Conservation (phyloP, 2,797 vertebrate species). For the Fistularia commersonii region DNA sequence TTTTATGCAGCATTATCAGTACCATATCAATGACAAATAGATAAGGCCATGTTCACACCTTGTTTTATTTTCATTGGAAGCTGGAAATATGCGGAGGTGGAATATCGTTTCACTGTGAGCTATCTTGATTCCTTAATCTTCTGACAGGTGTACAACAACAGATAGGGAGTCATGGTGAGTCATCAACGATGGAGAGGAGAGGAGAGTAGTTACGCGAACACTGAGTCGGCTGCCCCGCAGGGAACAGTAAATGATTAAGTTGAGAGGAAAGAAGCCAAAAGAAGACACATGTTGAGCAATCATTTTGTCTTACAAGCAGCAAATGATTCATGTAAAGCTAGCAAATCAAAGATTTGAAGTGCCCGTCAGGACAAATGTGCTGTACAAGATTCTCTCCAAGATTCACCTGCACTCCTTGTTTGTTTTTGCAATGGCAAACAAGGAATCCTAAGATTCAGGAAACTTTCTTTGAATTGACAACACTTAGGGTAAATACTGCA, state of each 20-base stretch:
- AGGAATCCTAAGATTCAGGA: no score
- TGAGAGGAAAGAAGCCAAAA: constrained; percentile 48
- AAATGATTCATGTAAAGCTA: constrained; percentile 57
- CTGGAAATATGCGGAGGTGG: constrained; percentile 5
- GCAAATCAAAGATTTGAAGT: constrained; percentile 53
- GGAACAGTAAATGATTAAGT: constrained; percentile 44
- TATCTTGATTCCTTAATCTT: constrained; percentile 12
- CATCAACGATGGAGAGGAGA: constrained; percentile 25
- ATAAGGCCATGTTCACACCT: constrained; percentile 42
- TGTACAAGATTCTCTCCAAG: no score
- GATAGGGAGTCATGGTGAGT: constrained; percentile 35
- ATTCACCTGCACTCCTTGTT: no score
- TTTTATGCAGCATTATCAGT: constrained; percentile 34
- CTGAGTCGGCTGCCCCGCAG: constrained; percentile 24
- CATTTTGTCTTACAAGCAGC: constrained; percentile 58
- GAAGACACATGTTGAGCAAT: constrained; percentile 68
- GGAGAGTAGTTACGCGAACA: constrained; percentile 15
- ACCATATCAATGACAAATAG: constrained; percentile 23
- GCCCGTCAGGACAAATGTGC: background rate
- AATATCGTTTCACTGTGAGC: constrained; percentile 17
- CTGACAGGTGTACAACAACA: constrained; percentile 56
- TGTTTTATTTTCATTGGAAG: constrained; percentile 27
- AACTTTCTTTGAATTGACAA: no score
- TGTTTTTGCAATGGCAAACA: no score
- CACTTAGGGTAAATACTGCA: no score